Base-by-base conservation (phyloP, 2,888 invertebrate genomes). In the Adineta ricciae region DNA sequence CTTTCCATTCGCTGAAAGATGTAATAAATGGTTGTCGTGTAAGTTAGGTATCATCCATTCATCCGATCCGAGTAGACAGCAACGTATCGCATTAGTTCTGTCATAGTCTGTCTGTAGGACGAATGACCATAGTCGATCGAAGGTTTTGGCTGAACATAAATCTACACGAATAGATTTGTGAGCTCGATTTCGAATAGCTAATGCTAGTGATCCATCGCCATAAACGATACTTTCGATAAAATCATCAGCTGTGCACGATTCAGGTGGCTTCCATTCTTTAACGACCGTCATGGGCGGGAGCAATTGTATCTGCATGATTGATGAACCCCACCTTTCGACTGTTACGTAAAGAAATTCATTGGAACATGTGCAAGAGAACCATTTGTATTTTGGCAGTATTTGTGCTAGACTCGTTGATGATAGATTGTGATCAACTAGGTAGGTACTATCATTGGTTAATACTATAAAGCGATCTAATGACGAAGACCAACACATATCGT, bases 351-450 rank as follows among this genome's bases (percentile, higher is more conserved):
- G 19, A 78, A 1, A n/a, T 41, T 21, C 24, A 41, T 78, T 38
- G 11, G 78, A 78, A 41, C 78, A 78, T 24, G 78, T 41, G n/a
- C 78, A 78, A 11, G 78, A 78, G 41, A 78, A 78, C 38, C 78
- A 78, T n/a, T 16, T n/a, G 8, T 24, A 24, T 78, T 78, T 38
- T 11, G 38, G 24, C 11, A 41, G 24, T 0, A 3, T 24, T 78
- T 78, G 8, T 24, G 41, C 21, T 9, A 3, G 24, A 19, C 41
- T 41, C 24, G 41, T 41, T 9, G 78, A 21, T 24, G 38, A 24
- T 19, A 21, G 14, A 78, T 38, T 78, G 11, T 78, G 38, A n/a
- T 41, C n/a, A 1, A 78, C 41, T 14, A 78, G n/a, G 41, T 9
- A 78, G 11, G 24, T 78, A 78, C 24, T 41, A 11, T 78, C 38